Base-by-base conservation (phyloP, 2,888 invertebrate species). In the Apodemia zela region DNA sequence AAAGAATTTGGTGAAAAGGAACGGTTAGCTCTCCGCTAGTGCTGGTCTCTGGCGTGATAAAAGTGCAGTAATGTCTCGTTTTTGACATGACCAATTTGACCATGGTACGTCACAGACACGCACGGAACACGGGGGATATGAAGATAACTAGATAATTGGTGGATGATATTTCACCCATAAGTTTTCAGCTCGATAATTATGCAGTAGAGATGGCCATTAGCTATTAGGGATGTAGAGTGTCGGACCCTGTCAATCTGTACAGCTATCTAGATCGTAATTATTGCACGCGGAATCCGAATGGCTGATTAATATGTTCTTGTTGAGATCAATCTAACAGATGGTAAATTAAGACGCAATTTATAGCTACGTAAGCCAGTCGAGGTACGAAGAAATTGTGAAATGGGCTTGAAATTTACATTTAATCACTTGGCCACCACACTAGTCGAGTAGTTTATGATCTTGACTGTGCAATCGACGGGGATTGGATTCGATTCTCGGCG, bases 211-310 rank as follows among this genome's bases (percentile, higher is more conserved):
- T n/a, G 60, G 51, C 62, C 54, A 64, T 64, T 61, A 54, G 29
- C 54, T 59, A 65, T 62, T 65, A 65, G 45, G 65, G 51, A 64
- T 60, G 15, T 6, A 18, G n/a, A 60, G 54, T 63, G 62, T 67
- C 65, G 35, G 65, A 61, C 63, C 45, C 42, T 47, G 65, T 67
- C 65, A 61, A 61, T 64, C 42, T 35, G n/a, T 51, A 64, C 49
- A 63, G 61, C 64, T 67, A 69, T 65, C 70, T 68, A 17, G 62
- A 63, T 64, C 59, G 66, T 66, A 67, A 68, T 69, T 68, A 69
- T 65, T 64, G 63, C 60, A 62, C 57, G 65, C 54, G 66, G 67
- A 61, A 66, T 67, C 63, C 68, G 59, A 61, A 51, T 29, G 66
- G 59, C 67, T 69, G 69, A 70, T 70, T 69, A 67, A 63, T 68